Percentiles rank a stretch among this genome's conserved stretches.
phyloP scores from a whole-genome alignment of 2,888 invertebrate genomes.

The Agrochola macilenta region DNA sequence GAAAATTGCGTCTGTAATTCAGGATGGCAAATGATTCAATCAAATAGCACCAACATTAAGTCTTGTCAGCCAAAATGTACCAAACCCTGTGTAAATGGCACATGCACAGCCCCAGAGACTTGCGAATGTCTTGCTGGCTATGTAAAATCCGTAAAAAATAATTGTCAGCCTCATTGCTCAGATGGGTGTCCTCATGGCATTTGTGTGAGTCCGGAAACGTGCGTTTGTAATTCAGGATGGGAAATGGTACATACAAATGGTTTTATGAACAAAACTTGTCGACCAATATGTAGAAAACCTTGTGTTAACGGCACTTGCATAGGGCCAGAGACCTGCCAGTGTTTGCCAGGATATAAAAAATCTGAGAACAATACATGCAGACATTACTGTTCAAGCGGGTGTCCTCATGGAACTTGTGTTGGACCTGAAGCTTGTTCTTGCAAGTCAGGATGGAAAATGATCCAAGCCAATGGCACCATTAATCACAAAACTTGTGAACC shows the following conservation, averaged over 20 bases:
- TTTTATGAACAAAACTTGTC: slow-evolving; percentile 7
- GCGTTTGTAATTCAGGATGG: slow-evolving; percentile 30
- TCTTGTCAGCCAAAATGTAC: slow-evolving; percentile 41
- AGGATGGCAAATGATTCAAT: slow-evolving; percentile 37
- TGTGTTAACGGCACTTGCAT: slow-evolving; percentile 37
- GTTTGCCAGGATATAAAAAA: slow-evolving; percentile 23
- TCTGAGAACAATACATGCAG: slow-evolving; percentile 31
- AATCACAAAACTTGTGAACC: slow-evolving; percentile 14
- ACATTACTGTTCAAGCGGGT: slow-evolving; percentile 60
- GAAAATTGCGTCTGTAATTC: slow-evolving; percentile 27
- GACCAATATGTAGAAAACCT: slow-evolving; percentile 22
- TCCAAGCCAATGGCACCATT: neutral
- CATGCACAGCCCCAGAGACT: slow-evolving; percentile 36
- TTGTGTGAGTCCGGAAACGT: slow-evolving; percentile 14
- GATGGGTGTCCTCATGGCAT: slow-evolving; percentile 21
- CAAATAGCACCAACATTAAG: neutral
- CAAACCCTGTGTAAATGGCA: slow-evolving; percentile 31
- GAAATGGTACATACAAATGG: slow-evolving; percentile 6
- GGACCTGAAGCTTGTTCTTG: slow-evolving; percentile 48
- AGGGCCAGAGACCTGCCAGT: slow-evolving; percentile 28
- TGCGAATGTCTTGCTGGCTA: slow-evolving; percentile 47
- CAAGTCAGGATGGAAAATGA: slow-evolving; percentile 18
- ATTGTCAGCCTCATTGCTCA: slow-evolving; percentile 39
- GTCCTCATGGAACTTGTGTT: slow-evolving; percentile 54
- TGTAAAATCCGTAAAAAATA: neutral